These are phyloP conservation scores for Diarsia rubi DNA, from an alignment of 2,888 invertebrate species.

Conservation along the genomic window DNA sequence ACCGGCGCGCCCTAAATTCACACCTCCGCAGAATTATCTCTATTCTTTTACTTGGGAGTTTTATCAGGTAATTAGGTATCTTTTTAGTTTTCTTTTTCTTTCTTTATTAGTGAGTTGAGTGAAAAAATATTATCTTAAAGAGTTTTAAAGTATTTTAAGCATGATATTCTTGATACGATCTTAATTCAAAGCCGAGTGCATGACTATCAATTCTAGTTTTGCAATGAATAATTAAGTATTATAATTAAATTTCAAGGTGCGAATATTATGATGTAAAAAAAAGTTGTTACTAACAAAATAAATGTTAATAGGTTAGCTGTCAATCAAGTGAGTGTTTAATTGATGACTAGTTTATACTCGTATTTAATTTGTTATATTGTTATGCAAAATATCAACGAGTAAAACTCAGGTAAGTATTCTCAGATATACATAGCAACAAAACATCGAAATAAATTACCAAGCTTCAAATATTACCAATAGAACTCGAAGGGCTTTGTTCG, in stretches of 20 bases:
- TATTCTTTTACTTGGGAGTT: slow-evolving; percentile 48
- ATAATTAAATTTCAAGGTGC: slow-evolving; percentile 47
- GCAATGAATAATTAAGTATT: slow-evolving; percentile 32
- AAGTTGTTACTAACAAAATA: slow-evolving; percentile 12
- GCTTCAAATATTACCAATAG: slow-evolving; percentile 42
- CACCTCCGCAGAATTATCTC: slow-evolving; percentile 69
- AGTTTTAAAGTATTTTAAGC: slow-evolving; percentile 5
- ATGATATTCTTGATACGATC: slow-evolving; percentile 7
- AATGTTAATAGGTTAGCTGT: slow-evolving; percentile 7
- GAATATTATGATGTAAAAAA: slow-evolving; percentile 15
- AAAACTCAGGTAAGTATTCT: not conserved
- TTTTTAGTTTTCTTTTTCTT: slow-evolving; percentile 16
- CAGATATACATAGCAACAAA: slow-evolving; percentile 23
- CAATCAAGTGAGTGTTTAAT: slow-evolving; percentile 19
- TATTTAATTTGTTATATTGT: not conserved
- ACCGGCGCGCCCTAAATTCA: slow-evolving; percentile 72
- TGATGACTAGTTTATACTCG: not conserved
- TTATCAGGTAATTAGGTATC: slow-evolving; percentile 35
- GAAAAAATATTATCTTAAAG: slow-evolving; percentile 12
- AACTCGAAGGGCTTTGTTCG: slow-evolving; percentile 47
- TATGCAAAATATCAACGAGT: slow-evolving; percentile 5
- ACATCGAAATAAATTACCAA: slow-evolving; percentile 47
- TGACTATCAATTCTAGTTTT: slow-evolving; percentile 20
- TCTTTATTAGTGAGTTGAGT: not conserved
- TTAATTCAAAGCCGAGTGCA: slow-evolving; percentile 9